phyloP scores from a whole-genome alignment of 2,888 invertebrate species.

The Blastobasis lacticolella region DNA sequence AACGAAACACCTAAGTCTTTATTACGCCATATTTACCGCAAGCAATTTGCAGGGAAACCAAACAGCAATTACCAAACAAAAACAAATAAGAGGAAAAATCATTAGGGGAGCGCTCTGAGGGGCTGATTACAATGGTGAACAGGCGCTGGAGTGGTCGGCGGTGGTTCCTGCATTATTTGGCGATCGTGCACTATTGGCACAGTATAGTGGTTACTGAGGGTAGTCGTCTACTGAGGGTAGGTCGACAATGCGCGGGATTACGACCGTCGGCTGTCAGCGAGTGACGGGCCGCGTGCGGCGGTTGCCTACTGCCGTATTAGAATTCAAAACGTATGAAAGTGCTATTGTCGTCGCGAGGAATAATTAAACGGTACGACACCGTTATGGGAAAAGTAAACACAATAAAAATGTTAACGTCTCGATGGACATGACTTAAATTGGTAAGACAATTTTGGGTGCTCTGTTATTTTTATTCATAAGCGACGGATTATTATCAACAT shows the following conservation, averaged over 20 bases:
- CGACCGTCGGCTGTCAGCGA: slow-evolving; percentile 46
- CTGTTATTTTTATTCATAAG: no score
- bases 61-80: slow-evolving; percentile 70
- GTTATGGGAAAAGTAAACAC: no score
- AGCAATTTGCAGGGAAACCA: slow-evolving; percentile 65
- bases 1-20: slow-evolving; percentile 5
- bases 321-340: background rate
- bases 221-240: slow-evolving; percentile 44
- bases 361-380: no score
- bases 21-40: slow-evolving; percentile 43
- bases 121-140: slow-evolving; percentile 61
- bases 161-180: slow-evolving; percentile 21
- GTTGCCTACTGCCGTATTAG: background rate
- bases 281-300: slow-evolving; percentile 8
- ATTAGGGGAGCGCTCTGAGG: slow-evolving; percentile 50
- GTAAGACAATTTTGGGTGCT: no score
- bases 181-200: slow-evolving; percentile 40
- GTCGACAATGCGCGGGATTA: slow-evolving; percentile 39
- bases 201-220: slow-evolving; percentile 31
- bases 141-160: slow-evolving; percentile 45
- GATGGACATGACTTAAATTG: no score
- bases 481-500: no score
- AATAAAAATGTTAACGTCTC: no score
- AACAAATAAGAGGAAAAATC: slow-evolving; percentile 70
- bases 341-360: no score